Base-by-base conservation (phyloP, 2,888 invertebrate species). In the Apomyelois bistriatella region DNA sequence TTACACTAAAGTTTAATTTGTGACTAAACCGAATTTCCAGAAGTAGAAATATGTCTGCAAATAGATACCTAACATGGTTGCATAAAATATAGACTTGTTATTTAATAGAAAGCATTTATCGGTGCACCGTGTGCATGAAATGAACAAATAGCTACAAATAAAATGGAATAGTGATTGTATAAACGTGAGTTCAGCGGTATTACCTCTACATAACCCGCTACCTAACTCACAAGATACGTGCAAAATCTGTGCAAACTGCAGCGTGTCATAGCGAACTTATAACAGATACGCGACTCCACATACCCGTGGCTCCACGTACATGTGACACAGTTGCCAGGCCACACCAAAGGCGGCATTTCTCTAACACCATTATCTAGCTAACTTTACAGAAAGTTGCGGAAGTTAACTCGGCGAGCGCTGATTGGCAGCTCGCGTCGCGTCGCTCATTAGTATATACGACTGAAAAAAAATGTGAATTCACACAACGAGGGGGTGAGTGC, bases 391-490 rank as follows among this genome's bases (percentile, higher is more conserved):
- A 32, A 46, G 35, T 32, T 32, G 5, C 15, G 12, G 16, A 46
- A 46, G 46, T 46, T 46, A 32, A 15, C 32, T 15, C 46, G 13
- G 15, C 16, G 30, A 17, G 46, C 16, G 32, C 16, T 35, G 46
- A 46, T 16, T 46, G 46, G 46, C 32, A 46, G 46, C 15, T 35
- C 32, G 46, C 46, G 43, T 43, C 15, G 37, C 41, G 17, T 13
- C 32, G 32, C 46, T 46, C 46, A 46, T 46, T 32, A 46, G 46
- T 15, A 35, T 15, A 35, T 16, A 46, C 46, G 28, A 8, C 10
- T 12, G 32, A 32, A 15, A 46, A 46, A 46, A 42, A 46, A 35
- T 46, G 15, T 6, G 6, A 46, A 15, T 46, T 32, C 46, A 32
- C 46, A 32, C 46, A 30, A 6, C 13, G 32, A 16, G 30, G 46